Evolutionary conservation across 2,797 vertebrate genomes (phyloP).

Genomic region (Cheirogaleus major): DNA sequence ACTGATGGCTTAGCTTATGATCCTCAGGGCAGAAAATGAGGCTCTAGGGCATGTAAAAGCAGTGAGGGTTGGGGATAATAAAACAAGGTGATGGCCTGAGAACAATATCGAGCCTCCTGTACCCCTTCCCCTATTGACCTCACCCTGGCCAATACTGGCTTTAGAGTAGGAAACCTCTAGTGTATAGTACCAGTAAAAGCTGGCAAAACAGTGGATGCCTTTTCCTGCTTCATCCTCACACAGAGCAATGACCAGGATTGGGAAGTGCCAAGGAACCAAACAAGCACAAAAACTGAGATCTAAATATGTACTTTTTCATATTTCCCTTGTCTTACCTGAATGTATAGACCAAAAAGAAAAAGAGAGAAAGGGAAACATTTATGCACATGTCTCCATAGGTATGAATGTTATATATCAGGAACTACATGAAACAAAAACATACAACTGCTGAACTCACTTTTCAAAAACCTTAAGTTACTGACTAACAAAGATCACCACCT

Average conservation of each 20-base stretch:
- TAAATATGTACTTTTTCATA: not conserved
- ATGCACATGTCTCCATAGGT: not conserved
- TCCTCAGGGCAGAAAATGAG: not conserved
- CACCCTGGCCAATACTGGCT: not conserved
- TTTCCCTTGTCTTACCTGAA: not conserved
- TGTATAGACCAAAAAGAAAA: not conserved
- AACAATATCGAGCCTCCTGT: not conserved
- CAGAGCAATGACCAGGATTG: not conserved
- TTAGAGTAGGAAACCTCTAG: not conserved
- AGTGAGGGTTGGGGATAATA: not conserved
- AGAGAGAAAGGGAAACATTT: not conserved
- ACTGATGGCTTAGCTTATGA: not conserved
- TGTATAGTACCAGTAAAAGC: no score
- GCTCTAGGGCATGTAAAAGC: not conserved
- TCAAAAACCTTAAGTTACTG: constrained; percentile 32
- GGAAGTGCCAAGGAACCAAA: not conserved
- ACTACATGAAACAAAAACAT: constrained; percentile 14
- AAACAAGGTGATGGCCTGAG: not conserved
- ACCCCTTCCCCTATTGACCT: not conserved
- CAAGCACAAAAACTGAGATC: not conserved
- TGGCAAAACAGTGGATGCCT: not conserved
- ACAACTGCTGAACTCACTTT: constrained; percentile 11
- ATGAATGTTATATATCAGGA: not conserved
- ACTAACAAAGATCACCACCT: constrained; percentile 79
- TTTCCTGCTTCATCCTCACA: not conserved